Evolutionary conservation across 2,888 invertebrate genomes (phyloP).

Genomic region (Temnothorax ravouxi): DNA sequence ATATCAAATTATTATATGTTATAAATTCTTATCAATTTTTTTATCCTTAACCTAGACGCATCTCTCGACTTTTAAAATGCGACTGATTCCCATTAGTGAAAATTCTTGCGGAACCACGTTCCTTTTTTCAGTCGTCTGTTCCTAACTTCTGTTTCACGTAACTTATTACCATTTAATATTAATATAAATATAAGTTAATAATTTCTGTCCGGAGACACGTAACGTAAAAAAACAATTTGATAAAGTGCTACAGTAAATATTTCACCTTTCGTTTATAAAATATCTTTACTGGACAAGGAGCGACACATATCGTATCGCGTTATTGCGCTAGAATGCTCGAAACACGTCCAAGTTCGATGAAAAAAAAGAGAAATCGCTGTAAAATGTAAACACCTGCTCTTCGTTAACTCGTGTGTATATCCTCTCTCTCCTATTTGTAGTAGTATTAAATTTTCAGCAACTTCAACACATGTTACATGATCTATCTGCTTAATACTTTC

Average conservation of each 20-base stretch:
- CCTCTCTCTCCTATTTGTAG: not conserved
- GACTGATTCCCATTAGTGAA: constrained; percentile 6
- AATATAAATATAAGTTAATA: constrained; percentile 58
- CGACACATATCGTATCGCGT: not conserved
- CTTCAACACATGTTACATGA: constrained; percentile 45
- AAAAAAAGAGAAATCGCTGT: constrained; percentile 11
- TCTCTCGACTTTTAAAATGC: constrained; percentile 14
- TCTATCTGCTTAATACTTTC: constrained; percentile 47
- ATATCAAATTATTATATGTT: constrained; percentile 24
- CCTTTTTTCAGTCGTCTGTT: not conserved
- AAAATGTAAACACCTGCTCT: constrained; percentile 24
- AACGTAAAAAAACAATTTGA: constrained; percentile 56
- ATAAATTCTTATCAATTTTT: not conserved
- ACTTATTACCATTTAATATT: constrained; percentile 30
- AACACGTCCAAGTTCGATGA: constrained; percentile 32
- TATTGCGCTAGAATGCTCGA: constrained; percentile 43
- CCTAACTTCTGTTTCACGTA: not conserved
- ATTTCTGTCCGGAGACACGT: constrained; percentile 36
- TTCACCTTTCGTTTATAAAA: constrained; percentile 43
- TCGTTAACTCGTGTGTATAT: constrained; percentile 19
- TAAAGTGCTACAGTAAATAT: constrained; percentile 36
- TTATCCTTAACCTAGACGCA: constrained; percentile 38
- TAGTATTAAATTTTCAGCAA: constrained; percentile 44
- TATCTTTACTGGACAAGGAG: constrained; percentile 55
- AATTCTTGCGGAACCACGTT: not conserved